These are phyloP conservation scores for Sarcophaga subvicina DNA, from an alignment of 2,888 invertebrate genomes.

Conservation along the genomic window DNA sequence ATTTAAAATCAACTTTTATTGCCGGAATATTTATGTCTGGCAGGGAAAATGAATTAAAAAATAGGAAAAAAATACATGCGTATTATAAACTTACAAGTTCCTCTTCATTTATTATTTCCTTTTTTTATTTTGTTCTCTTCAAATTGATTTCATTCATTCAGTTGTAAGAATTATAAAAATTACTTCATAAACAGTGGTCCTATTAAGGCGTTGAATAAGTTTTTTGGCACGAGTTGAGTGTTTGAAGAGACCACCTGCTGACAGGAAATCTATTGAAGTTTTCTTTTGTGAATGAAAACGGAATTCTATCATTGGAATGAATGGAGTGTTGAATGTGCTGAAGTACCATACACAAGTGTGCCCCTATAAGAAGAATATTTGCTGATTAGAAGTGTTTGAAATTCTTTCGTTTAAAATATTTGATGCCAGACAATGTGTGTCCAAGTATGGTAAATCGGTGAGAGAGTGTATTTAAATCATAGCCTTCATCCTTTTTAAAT, in stretches of 20 bases:
- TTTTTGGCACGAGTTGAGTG: conserved; percentile 27
- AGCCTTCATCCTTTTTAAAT: neutral
- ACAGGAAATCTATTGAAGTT: conserved; percentile 74
- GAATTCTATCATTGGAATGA: conserved; percentile 26
- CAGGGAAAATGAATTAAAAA: conserved; percentile 29
- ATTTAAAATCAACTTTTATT: conserved; percentile 5
- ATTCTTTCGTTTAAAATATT: neutral
- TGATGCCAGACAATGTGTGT: too few relatives aligned
- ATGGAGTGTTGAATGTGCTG: neutral
- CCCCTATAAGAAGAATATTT: neutral
- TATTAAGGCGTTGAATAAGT: neutral
- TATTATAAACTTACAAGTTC: neutral
- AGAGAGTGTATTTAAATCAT: too few relatives aligned
- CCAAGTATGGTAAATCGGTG: too few relatives aligned
- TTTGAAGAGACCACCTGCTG: conserved; percentile 77
- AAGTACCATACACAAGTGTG: neutral
- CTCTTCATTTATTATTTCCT: neutral
- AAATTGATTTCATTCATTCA: neutral
- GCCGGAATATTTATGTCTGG: conserved; percentile 36
- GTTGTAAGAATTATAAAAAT: conserved; percentile 22
- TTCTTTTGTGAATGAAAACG: neutral
- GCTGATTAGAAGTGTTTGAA: conserved; percentile 9
- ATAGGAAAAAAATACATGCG: neutral
- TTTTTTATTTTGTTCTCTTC: neutral
- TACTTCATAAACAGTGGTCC: conserved; percentile 29